Evolutionary conservation across 2,113 vertebrate genomes (phyloP).

Genomic region (Dipodomys ordii): DNA sequence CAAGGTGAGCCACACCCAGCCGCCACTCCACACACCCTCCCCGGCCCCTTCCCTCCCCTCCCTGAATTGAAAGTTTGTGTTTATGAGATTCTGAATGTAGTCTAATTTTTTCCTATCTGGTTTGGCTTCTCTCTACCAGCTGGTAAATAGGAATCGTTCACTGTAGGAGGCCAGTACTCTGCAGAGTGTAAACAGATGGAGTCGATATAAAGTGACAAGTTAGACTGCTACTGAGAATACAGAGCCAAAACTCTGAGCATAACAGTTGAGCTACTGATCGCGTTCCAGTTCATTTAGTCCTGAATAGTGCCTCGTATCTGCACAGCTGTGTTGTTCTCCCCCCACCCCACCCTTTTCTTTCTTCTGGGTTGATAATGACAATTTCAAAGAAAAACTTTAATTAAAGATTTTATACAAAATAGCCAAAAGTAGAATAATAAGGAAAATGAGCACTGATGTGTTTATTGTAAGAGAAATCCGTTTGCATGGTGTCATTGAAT

Average conservation of each 20-base stretch:
- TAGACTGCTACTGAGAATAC: conserved; percentile 87
- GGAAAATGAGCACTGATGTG: conserved; percentile 87
- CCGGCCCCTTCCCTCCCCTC: conserved; percentile 22
- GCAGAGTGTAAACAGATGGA: conserved; percentile 93
- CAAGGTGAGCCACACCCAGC: conserved; percentile 31
- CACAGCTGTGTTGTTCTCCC: conserved; percentile 89
- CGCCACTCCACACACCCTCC: background rate
- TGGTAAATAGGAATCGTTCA: conserved; percentile 93
- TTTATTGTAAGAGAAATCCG: conserved; percentile 83
- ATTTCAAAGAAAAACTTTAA: conserved; percentile 90
- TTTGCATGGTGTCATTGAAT: conserved; percentile 69
- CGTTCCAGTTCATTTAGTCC: conserved; percentile 91
- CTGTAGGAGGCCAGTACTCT: conserved; percentile 89
- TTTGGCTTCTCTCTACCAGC: conserved; percentile 90
- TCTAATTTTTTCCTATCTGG: conserved; percentile 91
- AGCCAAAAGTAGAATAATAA: conserved; percentile 86
- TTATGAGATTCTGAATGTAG: conserved; percentile 87
- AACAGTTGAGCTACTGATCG: conserved; percentile 85
- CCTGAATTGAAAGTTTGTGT: conserved; percentile 82
- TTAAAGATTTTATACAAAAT: conserved; percentile 90
- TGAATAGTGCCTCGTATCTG: conserved; percentile 88
- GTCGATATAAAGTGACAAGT: conserved; percentile 92
- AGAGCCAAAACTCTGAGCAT: conserved; percentile 87
- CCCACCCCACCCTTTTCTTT: conserved; percentile 80
- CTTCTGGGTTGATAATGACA: conserved; percentile 88